Base-by-base conservation (phyloP, 30 jellyfish, hydroid and myxozoan species). In the Catostylus mosaicus region DNA sequence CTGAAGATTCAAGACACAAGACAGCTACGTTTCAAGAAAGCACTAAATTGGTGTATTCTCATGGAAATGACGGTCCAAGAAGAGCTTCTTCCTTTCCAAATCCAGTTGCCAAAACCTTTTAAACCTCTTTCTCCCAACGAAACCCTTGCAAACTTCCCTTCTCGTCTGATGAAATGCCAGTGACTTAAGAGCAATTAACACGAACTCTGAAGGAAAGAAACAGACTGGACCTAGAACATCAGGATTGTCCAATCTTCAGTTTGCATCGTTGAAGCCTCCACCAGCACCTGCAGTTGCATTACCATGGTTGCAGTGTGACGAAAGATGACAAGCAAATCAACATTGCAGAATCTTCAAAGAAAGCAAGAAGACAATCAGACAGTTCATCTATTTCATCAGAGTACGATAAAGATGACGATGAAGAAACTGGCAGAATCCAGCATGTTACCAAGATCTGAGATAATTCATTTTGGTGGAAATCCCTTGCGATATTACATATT, bases 351-450 rank as follows among this genome's bases (percentile, higher is more conserved):
- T 72, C 40, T 2, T 47, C 84, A 47, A 40, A 40, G 30, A 27
- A 48, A 47, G 0, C 51, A 72, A 48, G 46, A 18, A 40, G 71
- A 50, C 56, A 50, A 63, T 62, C 27, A 19, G 51, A 14, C 75
- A 52, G 85, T 70, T 47, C 75, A 73, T 59, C 77, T 52, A 16
- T 33, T 59, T 35, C 79, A 18, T 22, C 79, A 36, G 80, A 31
- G 51, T 57, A 59, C 33, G 88, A 79, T 16, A 20, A 32, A 35
- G 76, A 38, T 45, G 32, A 65, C 75, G 68, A 80, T 47, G 90
- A 80, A 50, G 72, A 80, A 66, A 26, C 31, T 80, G 75, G 83
- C 90, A 1, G 90, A 35, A 18, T 83, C 83, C 43, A 64, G 67
- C 27, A 1, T 77, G 79, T 54, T 80, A 30, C 83, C 90, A 27